Evolutionary conservation across 2,888 invertebrate species (phyloP), one percentile per base, ranked within the genome.

Genomic region (Agrypnus murinus): DNA sequence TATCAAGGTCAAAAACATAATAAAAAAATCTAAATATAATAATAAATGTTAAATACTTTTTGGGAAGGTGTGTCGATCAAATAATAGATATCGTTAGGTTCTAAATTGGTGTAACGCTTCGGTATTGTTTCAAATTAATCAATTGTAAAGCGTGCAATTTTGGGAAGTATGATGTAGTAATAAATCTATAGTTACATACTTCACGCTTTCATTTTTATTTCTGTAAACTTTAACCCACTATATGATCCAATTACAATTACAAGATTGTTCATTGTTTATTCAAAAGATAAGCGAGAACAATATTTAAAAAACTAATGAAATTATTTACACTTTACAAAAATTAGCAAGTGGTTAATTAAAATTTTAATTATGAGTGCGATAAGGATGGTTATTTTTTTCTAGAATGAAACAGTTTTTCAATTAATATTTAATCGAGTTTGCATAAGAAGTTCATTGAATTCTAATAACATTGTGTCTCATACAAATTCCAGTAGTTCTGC

Each of bases 21-120:
- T 10, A 25, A n/a, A 46, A n/a, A 50, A 50, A 31, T 31, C 50
- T 12, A 50, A 50, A 50, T 50, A 50, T 50, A 32, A 50, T 50
- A n/a, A 50, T 25, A n/a, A n/a, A n/a, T 25, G 25, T 25, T 25
- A 25, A 25, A 25, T 25, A 2, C 5, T 25, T 25, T 25, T 25
- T 25, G 25, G 25, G 25, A 50, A 50, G 50, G 50, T 50, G 50
- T 50, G 50, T 10, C 50, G 12, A 50, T 50, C 50, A 6, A 25
- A 5, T 50, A 50, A 50, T 50, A n/a, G 50, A 31, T 50, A 12
- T 25, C 14, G 12, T 50, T 50, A 50, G 10, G n/a, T 50, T 31
- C 31, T n/a, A n/a, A 50, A 50, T 31, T 50, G 12, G 19, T 25
- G 12, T 50, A 31, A 50, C 50, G 50, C 25, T 32, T 31, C 32